Evolutionary conservation across 1,140 invertebrate genomes (phyloP).

Genomic region (Limonius californicus): DNA sequence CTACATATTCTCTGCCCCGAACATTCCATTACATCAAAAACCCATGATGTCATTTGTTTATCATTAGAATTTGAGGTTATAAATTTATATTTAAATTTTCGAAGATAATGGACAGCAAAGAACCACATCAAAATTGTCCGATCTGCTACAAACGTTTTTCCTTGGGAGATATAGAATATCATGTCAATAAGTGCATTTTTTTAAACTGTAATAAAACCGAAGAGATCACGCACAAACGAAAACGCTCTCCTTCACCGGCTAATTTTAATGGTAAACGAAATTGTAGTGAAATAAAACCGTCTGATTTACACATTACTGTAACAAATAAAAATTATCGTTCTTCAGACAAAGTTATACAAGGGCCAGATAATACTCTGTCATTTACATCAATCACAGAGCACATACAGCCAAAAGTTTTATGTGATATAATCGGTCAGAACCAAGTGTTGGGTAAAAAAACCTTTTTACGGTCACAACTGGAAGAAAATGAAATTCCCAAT

Average conservation of each 20-base stretch:
- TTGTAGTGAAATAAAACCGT: too few species aligned
- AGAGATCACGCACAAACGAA: conserved; percentile 40
- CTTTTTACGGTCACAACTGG: conserved; percentile 61
- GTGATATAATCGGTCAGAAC: conserved; percentile 67
- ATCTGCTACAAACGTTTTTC: conserved; percentile 54
- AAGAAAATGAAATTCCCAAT: conserved; percentile 67
- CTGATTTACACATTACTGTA: too few species aligned
- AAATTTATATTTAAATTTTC: neutral
- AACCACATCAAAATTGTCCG: conserved; percentile 53
- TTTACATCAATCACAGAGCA: conserved; percentile 57
- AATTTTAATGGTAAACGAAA: conserved; percentile 7
- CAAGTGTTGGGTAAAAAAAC: conserved; percentile 64
- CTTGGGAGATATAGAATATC: conserved; percentile 56
- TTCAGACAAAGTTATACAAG: too few species aligned
- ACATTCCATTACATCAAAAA: too few species aligned
- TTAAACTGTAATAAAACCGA: conserved; percentile 51
- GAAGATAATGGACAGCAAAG: neutral
- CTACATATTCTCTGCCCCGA: too few species aligned
- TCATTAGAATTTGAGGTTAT: too few species aligned
- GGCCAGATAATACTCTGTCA: too few species aligned
- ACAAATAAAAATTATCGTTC: too few species aligned
- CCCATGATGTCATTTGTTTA: too few species aligned
- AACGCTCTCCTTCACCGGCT: conserved; percentile 35
- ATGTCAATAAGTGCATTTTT: conserved; percentile 67
- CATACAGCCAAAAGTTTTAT: conserved; percentile 60